A percentile compares a stretch with the other conserved stretches of the same genome.
phyloP scores from a whole-genome alignment of 1,140 invertebrate genomes.

The Elymnias hypermnestra region DNA sequence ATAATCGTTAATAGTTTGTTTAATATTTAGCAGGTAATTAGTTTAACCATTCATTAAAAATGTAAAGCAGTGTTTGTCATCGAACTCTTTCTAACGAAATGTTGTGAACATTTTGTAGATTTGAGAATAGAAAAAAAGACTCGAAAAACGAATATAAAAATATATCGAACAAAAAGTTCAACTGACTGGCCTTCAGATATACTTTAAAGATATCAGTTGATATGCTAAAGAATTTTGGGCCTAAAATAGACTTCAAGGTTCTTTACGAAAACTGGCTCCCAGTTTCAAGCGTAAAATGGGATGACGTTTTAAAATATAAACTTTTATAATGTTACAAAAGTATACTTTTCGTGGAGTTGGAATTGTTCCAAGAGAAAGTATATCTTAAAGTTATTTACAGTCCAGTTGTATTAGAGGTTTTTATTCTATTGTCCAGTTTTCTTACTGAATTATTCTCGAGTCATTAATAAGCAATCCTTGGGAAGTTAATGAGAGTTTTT shows the following conservation, averaged over 20 bases:
- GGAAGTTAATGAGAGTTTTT: conserved; percentile 16
- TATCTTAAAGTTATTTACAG: not conserved
- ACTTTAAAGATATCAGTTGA: no score
- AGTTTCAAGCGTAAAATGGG: not conserved
- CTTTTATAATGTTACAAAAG: not conserved
- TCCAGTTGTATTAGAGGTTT: not conserved
- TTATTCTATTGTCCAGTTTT: conserved; percentile 1
- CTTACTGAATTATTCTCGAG: conserved; percentile 4
- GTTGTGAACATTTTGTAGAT: no score
- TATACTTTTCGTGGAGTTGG: not conserved
- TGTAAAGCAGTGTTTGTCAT: no score
- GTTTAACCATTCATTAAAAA: no score
- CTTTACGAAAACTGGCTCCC: not conserved
- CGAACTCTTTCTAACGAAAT: no score
- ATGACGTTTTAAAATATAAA: not conserved
- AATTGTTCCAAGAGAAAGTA: not conserved
- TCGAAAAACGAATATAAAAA: no score
- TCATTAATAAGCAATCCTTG: conserved; percentile 12
- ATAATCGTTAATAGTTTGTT: no score
- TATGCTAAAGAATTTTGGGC: no score
- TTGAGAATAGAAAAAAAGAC: no score
- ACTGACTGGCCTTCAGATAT: no score
- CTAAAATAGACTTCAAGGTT: not conserved
- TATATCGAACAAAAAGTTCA: no score
- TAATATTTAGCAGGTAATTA: no score